Conservation (phyloP, 1,140 invertebrate species). For the Asbolus verrucosus region DNA sequence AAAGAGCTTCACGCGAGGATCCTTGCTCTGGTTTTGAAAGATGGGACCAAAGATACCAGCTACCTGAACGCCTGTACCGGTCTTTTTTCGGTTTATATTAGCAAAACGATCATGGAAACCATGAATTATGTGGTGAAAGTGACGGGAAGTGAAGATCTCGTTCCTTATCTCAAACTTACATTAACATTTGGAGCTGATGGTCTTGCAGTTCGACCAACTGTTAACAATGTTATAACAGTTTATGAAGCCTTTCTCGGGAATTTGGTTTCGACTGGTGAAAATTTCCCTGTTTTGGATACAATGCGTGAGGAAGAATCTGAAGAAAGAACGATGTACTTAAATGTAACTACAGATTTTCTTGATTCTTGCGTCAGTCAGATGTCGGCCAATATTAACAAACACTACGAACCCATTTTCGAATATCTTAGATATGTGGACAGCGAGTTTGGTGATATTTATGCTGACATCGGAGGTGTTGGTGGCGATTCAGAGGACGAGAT, state of each 20-base stretch:
- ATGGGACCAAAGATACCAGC: conserved; percentile 63
- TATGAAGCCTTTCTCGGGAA: conserved; percentile 66
- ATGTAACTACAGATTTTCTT: conserved; percentile 53
- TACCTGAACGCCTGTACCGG: conserved; percentile 59
- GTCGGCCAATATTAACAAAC: conserved; percentile 46
- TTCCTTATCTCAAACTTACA: conserved; percentile 69
- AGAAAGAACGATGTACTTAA: conserved; percentile 47
- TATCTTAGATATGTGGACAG: conserved; percentile 12
- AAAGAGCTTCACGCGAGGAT: conserved; percentile 65
- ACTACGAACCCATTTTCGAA: conserved; percentile 50
- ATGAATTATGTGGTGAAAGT: conserved; percentile 68
- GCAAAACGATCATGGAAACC: conserved; percentile 67
- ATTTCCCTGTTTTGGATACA: conserved; percentile 67
- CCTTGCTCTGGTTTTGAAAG: conserved; percentile 61
- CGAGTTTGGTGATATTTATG: conserved; percentile 22
- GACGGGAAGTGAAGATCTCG: conserved; percentile 62
- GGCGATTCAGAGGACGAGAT: conserved; percentile 46
- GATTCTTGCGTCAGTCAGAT: conserved; percentile 40
- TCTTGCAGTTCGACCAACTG: conserved; percentile 66
- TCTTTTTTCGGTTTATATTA: conserved; percentile 69
- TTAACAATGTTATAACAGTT: conserved; percentile 64
- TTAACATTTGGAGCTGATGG: conserved; percentile 66
- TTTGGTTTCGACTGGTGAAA: conserved; percentile 66
- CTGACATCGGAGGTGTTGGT: background rate
- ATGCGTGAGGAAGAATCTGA: conserved; percentile 44